phyloP scores from a whole-genome alignment of 2,888 invertebrate species.

The Arctia plantaginis region DNA sequence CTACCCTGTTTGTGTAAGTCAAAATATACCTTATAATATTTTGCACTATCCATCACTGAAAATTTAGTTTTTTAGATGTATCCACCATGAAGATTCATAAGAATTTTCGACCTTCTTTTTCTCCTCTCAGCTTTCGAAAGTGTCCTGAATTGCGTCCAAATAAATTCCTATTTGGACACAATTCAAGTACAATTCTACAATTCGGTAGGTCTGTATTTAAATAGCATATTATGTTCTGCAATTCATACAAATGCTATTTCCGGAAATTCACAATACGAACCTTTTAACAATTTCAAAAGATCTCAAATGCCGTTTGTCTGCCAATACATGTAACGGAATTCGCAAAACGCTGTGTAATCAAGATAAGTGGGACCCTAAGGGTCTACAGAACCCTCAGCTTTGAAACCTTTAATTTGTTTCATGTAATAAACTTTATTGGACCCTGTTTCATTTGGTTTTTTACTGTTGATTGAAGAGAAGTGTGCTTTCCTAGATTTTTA shows the following conservation, averaged over 20 bases:
- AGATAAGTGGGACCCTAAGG: constrained; percentile 53
- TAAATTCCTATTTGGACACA: not conserved
- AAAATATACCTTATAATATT: not conserved
- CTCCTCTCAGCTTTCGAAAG: not conserved
- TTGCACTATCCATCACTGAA: not conserved
- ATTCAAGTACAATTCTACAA: no score
- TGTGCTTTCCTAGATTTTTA: constrained; percentile 22
- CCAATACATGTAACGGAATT: constrained; percentile 48
- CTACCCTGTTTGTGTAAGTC: not conserved
- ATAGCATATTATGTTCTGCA: not conserved
- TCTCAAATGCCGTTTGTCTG: constrained; percentile 53
- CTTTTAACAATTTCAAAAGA: constrained; percentile 53
- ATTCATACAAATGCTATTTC: constrained; percentile 28
- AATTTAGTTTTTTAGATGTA: not conserved
- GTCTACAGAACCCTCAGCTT: constrained; percentile 30
- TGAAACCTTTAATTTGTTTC: constrained; percentile 46
- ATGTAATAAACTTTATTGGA: constrained; percentile 48
- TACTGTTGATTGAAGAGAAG: constrained; percentile 45
- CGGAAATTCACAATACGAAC: constrained; percentile 45
- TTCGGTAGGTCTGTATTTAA: not conserved
- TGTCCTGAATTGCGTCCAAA: not conserved
- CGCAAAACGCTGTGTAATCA: constrained; percentile 55
- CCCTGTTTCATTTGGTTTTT: constrained; percentile 41
- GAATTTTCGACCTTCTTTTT: not conserved
- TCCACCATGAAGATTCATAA: not conserved